A percentile compares a stretch with the other conserved stretches of the same genome.
Evolutionary conservation across 2,888 invertebrate genomes (phyloP).

Genomic region (Danaus chrysippus): DNA sequence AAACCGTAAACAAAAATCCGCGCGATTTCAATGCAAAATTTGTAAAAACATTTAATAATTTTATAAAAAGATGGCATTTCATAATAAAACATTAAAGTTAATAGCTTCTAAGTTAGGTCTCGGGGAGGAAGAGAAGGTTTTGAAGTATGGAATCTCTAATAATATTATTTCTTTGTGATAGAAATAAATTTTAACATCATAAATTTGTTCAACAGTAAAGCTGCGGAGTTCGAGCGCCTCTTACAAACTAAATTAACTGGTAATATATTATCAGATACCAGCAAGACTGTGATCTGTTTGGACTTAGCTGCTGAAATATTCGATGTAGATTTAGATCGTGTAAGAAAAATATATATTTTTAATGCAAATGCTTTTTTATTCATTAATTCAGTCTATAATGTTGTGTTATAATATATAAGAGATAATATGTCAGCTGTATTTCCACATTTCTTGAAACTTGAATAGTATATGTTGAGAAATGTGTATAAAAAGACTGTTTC

Average conservation of each 20-base stretch:
- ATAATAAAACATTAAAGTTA: slow-evolving; percentile 56
- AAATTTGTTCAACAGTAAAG: slow-evolving; percentile 64
- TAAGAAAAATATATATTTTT: slow-evolving; percentile 39
- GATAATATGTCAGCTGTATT: too few species aligned
- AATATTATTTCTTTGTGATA: slow-evolving; percentile 3
- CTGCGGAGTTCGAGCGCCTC: slow-evolving; percentile 73
- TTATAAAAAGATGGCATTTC: slow-evolving; percentile 44
- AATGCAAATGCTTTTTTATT: slow-evolving; percentile 10
- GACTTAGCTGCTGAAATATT: slow-evolving; percentile 78
- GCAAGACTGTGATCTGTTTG: slow-evolving; percentile 80
- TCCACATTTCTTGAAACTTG: too few species aligned
- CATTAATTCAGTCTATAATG: not conserved
- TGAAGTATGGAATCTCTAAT: slow-evolving; percentile 47
- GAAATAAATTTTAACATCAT: not conserved
- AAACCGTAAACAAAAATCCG: not conserved
- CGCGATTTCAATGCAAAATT: not conserved
- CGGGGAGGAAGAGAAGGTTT: slow-evolving; percentile 58
- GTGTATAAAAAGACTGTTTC: too few species aligned
- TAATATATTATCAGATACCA: slow-evolving; percentile 75
- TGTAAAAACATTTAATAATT: too few species aligned
- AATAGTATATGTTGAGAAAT: too few species aligned
- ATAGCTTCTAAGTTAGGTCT: slow-evolving; percentile 64
- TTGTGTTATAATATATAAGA: too few species aligned
- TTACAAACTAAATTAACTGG: slow-evolving; percentile 66
- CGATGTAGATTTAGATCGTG: slow-evolving; percentile 75